Evolutionary conservation across 1,140 invertebrate species (phyloP).

Genomic region (Solen grandis): DNA sequence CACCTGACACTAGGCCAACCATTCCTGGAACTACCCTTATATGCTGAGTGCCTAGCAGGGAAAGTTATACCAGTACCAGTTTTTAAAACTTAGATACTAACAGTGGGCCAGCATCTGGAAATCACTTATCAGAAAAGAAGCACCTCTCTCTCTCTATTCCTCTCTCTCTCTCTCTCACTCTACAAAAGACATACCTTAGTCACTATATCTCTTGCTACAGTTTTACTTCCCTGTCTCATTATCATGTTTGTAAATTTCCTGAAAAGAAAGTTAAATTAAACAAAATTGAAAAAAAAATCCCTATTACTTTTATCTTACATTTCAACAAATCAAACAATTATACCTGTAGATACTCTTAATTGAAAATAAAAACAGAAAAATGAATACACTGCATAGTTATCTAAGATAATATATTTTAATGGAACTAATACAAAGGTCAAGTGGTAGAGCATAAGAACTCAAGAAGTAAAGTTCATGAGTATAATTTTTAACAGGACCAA

Average conservation of each 20-base stretch:
- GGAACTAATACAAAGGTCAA: not conserved
- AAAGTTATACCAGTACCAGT: not conserved
- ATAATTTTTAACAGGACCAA: too few species aligned
- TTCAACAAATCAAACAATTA: too few species aligned
- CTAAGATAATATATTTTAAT: not conserved
- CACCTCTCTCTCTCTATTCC: not conserved
- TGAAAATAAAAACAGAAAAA: not conserved
- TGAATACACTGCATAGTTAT: not conserved
- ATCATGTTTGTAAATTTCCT: slow-evolving; percentile 76
- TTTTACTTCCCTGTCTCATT: slow-evolving; percentile 70
- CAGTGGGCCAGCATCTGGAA: too few species aligned
- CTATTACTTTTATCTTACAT: too few species aligned
- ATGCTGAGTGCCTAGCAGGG: too few species aligned
- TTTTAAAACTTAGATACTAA: too few species aligned
- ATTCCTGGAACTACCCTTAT: too few species aligned
- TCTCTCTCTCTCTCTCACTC: too few species aligned
- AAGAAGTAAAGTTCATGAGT: too few species aligned
- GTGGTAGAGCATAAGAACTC: not conserved
- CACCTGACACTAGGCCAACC: too few species aligned
- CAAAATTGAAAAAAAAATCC: slow-evolving; percentile 8
- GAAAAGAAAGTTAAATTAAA: slow-evolving; percentile 43
- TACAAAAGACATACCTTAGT: too few species aligned
- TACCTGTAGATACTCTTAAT: not conserved
- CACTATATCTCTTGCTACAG: slow-evolving; percentile 65
- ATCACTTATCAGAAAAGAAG: not conserved